Base-by-base conservation (phyloP, 1,140 invertebrate species). In the Planococcus citri region DNA sequence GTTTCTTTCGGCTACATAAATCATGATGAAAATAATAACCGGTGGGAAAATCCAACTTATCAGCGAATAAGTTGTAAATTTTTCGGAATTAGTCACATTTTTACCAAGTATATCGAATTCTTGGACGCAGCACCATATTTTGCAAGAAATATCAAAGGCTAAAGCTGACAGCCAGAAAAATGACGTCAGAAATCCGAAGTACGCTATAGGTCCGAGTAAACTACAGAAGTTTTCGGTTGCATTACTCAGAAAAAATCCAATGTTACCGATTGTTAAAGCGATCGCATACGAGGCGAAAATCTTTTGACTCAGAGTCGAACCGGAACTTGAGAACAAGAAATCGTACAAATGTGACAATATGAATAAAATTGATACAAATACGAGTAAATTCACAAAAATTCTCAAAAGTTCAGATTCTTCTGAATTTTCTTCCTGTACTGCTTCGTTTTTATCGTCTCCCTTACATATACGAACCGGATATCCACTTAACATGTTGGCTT, bases 81-180 rank as follows among this genome's bases (percentile, higher is more conserved):
- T 68, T 10, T 20, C 25, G 20, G 60, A 64, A 24, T 24, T 24
- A 57, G 12, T 64, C 0, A 58, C 51, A 20, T 57, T 25, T 41
- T 67, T 68, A 9, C 20, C 33, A 21, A 57, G n/a, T 37, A 64
- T 27, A 0, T 58, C 22, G 0, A 61, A 27, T 9, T 71, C 69
- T 21, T 69, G 61, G 0, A 29, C 21, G 27, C 57, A 64, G 14
- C 41, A 29, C 68, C 61, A 58, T 22, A 69, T 25, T 24, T 64
- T 60, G 51, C 68, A n/a, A 27, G 51, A 71, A 24, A 69, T 68
- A 38, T 71, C 71, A 1, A 29, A 58, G 12, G 71, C 58, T 67
- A 71, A 69, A 4, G 69, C 68, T n/a, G 60, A 71, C 37, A 69
- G 33, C 71, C 71, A 71, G 1, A 68, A 68, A 27, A 71, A 69